These are phyloP conservation scores for Euleptes europaea DNA, from an alignment of 2,113 vertebrate species.

Conservation along the genomic window DNA sequence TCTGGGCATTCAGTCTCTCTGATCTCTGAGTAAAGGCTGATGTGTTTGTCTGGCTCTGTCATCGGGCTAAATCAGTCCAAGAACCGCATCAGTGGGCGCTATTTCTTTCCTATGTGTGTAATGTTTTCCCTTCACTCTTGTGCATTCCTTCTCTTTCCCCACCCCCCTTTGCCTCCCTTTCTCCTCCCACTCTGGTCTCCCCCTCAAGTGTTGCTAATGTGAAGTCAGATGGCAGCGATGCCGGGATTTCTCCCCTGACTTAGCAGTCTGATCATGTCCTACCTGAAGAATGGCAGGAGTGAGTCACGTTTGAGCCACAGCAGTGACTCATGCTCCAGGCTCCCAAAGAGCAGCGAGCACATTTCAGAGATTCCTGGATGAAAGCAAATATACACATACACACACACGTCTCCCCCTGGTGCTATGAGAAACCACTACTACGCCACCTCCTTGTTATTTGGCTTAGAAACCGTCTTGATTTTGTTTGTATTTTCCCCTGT, in stretches of 20 bases:
- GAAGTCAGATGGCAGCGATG: neutral
- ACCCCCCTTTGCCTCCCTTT: neutral
- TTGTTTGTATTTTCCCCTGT: neutral
- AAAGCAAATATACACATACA: neutral
- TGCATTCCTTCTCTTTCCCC: neutral
- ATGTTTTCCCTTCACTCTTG: constrained; percentile 22
- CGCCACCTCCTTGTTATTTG: neutral
- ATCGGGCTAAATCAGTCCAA: neutral
- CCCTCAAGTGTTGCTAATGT: neutral
- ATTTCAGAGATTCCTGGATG: constrained; percentile 13
- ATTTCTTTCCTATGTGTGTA: constrained; percentile 22
- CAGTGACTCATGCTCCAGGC: constrained; percentile 17
- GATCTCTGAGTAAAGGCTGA: constrained; percentile 14
- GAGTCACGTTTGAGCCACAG: constrained; percentile 18
- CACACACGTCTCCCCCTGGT: neutral
- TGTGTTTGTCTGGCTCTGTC: neutral
- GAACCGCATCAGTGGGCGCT: neutral
- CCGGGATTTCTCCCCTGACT: constrained; percentile 18
- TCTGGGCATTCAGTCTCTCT: neutral
- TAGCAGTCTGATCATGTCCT: constrained; percentile 12
- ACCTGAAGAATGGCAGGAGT: constrained; percentile 28
- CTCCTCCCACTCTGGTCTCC: constrained; percentile 5
- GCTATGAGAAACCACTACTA: neutral
- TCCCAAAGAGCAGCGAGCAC: neutral
- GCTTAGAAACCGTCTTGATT: neutral